Base-by-base conservation (phyloP, 2,113 vertebrate genomes). In the Protobothrops flavoviridis region DNA sequence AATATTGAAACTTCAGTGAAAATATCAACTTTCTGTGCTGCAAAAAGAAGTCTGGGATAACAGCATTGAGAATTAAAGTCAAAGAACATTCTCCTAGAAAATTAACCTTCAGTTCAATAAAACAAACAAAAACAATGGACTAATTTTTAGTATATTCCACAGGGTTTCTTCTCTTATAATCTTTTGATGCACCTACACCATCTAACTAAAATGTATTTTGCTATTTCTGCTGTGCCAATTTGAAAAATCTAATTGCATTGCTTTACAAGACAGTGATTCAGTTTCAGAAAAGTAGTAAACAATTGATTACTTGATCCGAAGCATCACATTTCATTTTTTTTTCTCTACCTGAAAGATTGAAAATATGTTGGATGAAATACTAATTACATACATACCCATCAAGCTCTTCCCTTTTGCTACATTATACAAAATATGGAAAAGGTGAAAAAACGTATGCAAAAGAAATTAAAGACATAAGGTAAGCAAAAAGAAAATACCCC, bases 231-330 rank as follows among this genome's bases (percentile, higher is more conserved):
- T 90, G 56, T n/a, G 4, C 2, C n/a, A 81, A 33, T 55, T 92
- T 91, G 92, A 4, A 90, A 87, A 92, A 29, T 50, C 24, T 81
- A 61, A 87, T 89, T 55, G 50, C 94, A 93, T 29, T 89, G 11
- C 90, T 56, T 93, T 93, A 33, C 95, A 91, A 3, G 2, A 88
- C 88, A 90, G 86, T 93, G 85, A 91, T 94, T 94, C 74, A 11
- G 61, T 92, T 87, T 95, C 90, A 95, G 29, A 93, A 55, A 1
- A 86, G 17, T 4, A 88, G 29, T 85, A 88, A 95, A 90, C 93
- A 88, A 50, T 43, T 92, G 81, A 93, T 85, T 61, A 93, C 88
- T 15, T 12, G 92, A 23, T 33, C 56, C 9, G 88, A 90, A 55
- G 88, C 87, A 56, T 92, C 64, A 45, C 57, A 57, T 93, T 88